Evolutionary conservation across 2,888 invertebrate species (phyloP).

Genomic region (Ennomos fuscantarius): DNA sequence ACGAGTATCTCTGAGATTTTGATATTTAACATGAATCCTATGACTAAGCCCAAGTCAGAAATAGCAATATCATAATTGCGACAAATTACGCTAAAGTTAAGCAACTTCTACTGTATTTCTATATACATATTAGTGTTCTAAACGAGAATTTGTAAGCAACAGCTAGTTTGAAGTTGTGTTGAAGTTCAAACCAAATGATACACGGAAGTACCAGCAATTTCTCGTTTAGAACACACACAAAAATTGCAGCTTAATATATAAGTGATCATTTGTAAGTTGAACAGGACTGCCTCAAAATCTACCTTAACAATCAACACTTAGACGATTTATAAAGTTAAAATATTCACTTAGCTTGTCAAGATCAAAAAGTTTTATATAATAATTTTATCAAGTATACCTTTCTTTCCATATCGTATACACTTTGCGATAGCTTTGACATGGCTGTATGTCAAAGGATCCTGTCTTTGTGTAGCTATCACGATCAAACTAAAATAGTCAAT

Average conservation of each 20-base stretch:
- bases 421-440: conserved; percentile 32
- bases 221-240: too few species aligned
- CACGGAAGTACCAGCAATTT: too few species aligned
- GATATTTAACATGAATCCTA: too few species aligned
- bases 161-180: too few species aligned
- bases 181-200: too few species aligned
- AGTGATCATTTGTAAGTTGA: background rate
- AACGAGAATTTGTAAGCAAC: background rate
- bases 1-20: too few species aligned
- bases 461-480: conserved; percentile 11
- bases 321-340: conserved; percentile 29
- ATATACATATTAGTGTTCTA: background rate
- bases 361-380: conserved; percentile 29
- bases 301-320: conserved; percentile 33
- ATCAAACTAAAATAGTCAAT: conserved; percentile 6
- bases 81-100: background rate
- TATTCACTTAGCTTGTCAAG: conserved; percentile 33
- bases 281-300: conserved; percentile 30
- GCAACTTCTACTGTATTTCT: conserved; percentile 3
- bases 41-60: too few species aligned
- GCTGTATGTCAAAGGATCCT: conserved; percentile 28
- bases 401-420: conserved; percentile 44
- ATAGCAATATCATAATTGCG: background rate
- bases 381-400: conserved; percentile 41
- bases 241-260: background rate